Percentiles rank a stretch among this genome's conserved stretches.
Evolutionary conservation across 1,140 invertebrate species (phyloP).

Genomic region (Drosophila auraria): DNA sequence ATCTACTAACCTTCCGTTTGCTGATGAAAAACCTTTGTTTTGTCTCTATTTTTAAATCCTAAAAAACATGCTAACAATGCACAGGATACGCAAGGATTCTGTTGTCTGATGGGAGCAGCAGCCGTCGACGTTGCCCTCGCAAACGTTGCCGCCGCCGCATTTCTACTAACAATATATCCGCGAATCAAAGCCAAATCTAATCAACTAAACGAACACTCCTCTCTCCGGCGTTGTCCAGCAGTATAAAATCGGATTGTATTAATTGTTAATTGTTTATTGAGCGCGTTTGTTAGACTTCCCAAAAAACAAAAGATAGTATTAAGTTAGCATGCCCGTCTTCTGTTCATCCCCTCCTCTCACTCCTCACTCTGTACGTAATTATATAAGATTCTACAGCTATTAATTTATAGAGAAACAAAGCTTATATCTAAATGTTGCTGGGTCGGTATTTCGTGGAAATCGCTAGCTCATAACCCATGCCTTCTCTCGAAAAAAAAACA

Average conservation of each 20-base stretch:
- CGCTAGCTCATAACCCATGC: slow-evolving; percentile 57
- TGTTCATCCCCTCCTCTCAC: background rate
- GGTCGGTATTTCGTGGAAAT: slow-evolving; percentile 74
- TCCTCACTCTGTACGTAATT: slow-evolving; percentile 27
- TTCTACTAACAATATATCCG: slow-evolving; percentile 63
- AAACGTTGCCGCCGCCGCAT: slow-evolving; percentile 79
- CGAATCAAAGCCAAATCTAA: slow-evolving; percentile 70
- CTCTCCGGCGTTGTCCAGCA: slow-evolving; percentile 35
- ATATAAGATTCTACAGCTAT: slow-evolving; percentile 37
- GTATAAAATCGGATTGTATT: slow-evolving; percentile 48
- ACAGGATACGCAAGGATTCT: slow-evolving; percentile 84
- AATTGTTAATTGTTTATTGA: slow-evolving; percentile 74
- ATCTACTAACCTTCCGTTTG: slow-evolving; percentile 26
- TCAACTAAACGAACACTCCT: background rate
- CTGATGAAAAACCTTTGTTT: slow-evolving; percentile 49
- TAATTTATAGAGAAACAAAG: slow-evolving; percentile 26
- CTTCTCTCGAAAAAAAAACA: slow-evolving; percentile 57
- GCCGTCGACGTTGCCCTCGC: slow-evolving; percentile 70
- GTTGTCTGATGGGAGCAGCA: slow-evolving; percentile 82
- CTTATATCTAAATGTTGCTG: slow-evolving; percentile 55
- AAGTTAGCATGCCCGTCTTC: slow-evolving; percentile 26
- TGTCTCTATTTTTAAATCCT: slow-evolving; percentile 17
- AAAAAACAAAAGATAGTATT: slow-evolving; percentile 33
- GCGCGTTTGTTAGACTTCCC: slow-evolving; percentile 48
- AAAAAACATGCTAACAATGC: slow-evolving; percentile 29